Base-by-base conservation (phyloP, 2,888 invertebrate genomes). In the Iselma pallidipennis region DNA sequence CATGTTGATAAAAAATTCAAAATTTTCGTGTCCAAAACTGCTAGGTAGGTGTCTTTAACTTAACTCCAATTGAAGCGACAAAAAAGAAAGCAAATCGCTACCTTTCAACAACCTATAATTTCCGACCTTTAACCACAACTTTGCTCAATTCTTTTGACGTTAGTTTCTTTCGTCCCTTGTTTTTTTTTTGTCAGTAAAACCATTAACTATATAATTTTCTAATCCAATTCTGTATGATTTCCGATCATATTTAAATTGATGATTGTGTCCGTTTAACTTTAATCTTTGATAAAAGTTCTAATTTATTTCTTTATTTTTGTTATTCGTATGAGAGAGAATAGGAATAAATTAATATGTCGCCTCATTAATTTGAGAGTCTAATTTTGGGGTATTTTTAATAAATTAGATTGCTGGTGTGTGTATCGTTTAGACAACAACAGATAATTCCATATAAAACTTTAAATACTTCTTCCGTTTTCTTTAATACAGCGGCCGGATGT, bases 401-500 rank as follows among this genome's bases (percentile, higher is more conserved):
- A 45, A 45, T 45, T 45, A 45, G 4, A 21, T 45, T 6, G 45
- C 21, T 6, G 2, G 12, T 29, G 4, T 1, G 21, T 55, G 48
- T 48, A 45, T 50, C 33, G 57, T 21, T 49, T 62, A 45, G 55
- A 49, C 50, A 54, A 14, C 29, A 31, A 51, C 51, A 51, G 12
- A 31, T 26, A 51, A 51, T 51, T 76, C 74, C 74, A 73, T 74
- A 75, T 72, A 75, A 76, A 76, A 45, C 45, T 76, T 79, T 79
- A 80, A 79, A 77, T 78, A 74, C 77, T 78, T 73, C 78, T 80
- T 80, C 80, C 80, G 80, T 78, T 80, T 80, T 80, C 79, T 81
- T 80, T 65, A 49, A 78, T 78, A 77, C 76, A 70, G 74, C 69
- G 72, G 74, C 76, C 80, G 81, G 80, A 81, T 77, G 79, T 74